phyloP scores from a whole-genome alignment of 2,113 vertebrate species.

The Corythaixoides concolor region DNA sequence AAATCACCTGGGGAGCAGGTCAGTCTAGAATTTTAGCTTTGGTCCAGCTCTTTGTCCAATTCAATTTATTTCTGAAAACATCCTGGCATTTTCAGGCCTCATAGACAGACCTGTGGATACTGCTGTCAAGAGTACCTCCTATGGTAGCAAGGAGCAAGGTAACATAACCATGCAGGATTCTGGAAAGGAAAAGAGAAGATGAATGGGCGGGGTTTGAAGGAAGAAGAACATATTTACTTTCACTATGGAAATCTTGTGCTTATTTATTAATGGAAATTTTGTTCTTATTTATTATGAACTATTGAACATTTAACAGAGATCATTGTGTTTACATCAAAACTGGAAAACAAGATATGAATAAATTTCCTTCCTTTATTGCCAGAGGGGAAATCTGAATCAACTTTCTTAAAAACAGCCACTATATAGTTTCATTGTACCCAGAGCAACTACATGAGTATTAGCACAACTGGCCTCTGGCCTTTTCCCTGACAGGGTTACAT shows the following conservation, averaged over 20 bases:
- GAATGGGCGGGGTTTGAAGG: background rate
- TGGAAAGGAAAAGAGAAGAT: background rate
- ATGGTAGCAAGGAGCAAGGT: background rate
- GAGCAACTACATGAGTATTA: background rate
- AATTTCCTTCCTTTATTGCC: background rate
- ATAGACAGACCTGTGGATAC: background rate
- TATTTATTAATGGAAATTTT: background rate
- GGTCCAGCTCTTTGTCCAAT: background rate
- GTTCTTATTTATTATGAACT: background rate
- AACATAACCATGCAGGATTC: background rate
- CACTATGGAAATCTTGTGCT: background rate
- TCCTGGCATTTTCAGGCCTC: background rate
- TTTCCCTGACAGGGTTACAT: background rate
- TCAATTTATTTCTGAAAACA: background rate
- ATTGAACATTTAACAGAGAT: background rate
- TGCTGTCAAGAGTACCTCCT: background rate
- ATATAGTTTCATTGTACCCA: background rate
- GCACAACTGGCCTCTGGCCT: background rate
- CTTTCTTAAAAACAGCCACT: background rate
- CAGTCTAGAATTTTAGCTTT: background rate
- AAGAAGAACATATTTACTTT: background rate
- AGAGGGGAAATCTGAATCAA: background rate
- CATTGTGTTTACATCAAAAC: background rate
- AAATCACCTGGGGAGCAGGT: fast-evolving
- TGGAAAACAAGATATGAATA: background rate